Percentiles rank a stretch among this genome's conserved stretches.
These are phyloP conservation scores for Aphrocallistes beatrix DNA, from an alignment of 37 sponge, comb jelly and placozoan genomes.

Conservation along the genomic window DNA sequence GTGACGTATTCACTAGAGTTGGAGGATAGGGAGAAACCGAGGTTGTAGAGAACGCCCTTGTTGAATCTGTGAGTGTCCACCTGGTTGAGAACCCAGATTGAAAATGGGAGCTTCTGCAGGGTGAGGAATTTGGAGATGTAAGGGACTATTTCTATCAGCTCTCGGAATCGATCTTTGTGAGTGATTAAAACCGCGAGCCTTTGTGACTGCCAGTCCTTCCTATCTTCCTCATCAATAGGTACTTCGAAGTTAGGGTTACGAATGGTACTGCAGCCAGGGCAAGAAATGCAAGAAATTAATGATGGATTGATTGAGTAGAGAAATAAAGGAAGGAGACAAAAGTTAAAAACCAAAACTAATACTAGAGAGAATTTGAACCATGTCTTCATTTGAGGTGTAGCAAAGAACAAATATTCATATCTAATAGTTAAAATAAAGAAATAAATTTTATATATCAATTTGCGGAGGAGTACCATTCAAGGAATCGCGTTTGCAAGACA, in stretches of 20 bases:
- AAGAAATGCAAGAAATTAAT: not conserved
- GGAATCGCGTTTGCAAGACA: too few relatives aligned
- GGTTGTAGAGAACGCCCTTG: constrained; percentile 62
- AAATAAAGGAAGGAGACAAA: not conserved
- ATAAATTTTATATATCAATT: too few relatives aligned
- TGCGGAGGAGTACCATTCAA: too few relatives aligned
- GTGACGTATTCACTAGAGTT: constrained; percentile 55
- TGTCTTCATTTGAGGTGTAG: constrained; percentile 11
- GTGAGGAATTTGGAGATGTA: constrained; percentile 62
- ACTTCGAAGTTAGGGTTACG: not conserved
- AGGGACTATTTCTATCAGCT: constrained; percentile 76
- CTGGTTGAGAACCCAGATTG: constrained; percentile 87
- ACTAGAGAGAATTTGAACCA: not conserved
- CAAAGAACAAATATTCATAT: too few relatives aligned
- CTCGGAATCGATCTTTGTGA: constrained; percentile 62
- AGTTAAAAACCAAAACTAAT: not conserved
- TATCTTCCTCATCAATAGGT: not conserved
- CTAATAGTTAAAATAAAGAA: too few relatives aligned
- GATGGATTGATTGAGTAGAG: not conserved
- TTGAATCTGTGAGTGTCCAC: constrained; percentile 79
- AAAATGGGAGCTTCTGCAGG: constrained; percentile 47
- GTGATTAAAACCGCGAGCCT: constrained; percentile 76
- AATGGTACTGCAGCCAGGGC: not conserved
- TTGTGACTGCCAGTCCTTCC: constrained; percentile 28
- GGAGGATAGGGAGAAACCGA: constrained; percentile 52